These are phyloP conservation scores for Phymatocera aterrima DNA, from an alignment of 2,888 invertebrate genomes.

Conservation along the genomic window DNA sequence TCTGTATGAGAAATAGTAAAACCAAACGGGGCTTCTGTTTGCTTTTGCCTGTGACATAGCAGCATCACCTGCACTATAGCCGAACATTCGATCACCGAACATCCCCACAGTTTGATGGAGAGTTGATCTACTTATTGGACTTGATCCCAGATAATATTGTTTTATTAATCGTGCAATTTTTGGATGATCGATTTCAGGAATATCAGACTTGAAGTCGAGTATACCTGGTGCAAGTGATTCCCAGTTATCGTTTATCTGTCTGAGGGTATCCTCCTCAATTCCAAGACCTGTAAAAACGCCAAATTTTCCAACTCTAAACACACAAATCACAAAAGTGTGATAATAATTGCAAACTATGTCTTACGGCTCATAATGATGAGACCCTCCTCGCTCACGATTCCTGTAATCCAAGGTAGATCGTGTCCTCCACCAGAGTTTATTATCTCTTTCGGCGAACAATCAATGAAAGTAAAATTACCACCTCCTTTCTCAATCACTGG, in stretches of 20 bases:
- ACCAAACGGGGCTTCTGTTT: conserved; percentile 79
- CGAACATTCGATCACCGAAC: conserved; percentile 81
- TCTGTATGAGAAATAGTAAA: conserved; percentile 81
- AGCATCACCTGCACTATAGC: conserved; percentile 78
- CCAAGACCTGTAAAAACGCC: too few relatives aligned
- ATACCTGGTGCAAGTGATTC: not conserved
- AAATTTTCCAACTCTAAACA: too few relatives aligned
- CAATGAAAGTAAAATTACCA: conserved; percentile 55
- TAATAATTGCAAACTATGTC: too few relatives aligned
- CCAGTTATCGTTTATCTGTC: too few relatives aligned
- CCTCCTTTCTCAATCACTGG: conserved; percentile 81
- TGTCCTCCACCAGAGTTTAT: conserved; percentile 79
- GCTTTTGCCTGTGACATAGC: conserved; percentile 79
- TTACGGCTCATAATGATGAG: too few relatives aligned
- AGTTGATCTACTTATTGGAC: conserved; percentile 74
- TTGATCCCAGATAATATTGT: conserved; percentile 77
- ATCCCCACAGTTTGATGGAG: conserved; percentile 73
- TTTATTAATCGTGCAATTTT: conserved; percentile 77
- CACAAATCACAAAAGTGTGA: too few relatives aligned
- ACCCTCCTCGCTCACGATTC: conserved; percentile 84
- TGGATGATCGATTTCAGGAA: conserved; percentile 59
- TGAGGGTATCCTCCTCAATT: too few relatives aligned
- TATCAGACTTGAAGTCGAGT: not conserved
- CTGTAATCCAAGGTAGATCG: conserved; percentile 82
- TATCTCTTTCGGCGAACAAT: conserved; percentile 80